Evolutionary conservation across 2,888 invertebrate genomes (phyloP).

Genomic region (Ormyrus pomaceus): DNA sequence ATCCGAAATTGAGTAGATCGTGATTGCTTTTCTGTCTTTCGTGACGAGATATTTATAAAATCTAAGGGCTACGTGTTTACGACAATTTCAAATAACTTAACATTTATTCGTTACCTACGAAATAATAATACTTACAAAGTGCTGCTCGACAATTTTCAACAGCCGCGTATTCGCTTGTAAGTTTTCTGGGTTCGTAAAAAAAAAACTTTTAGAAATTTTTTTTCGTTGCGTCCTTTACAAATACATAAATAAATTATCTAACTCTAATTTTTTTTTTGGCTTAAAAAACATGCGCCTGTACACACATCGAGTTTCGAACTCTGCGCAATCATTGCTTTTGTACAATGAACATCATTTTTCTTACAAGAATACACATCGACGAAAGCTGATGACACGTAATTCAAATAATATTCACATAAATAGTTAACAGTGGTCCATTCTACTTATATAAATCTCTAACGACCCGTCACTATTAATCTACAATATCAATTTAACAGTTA

Average conservation of each 20-base stretch:
- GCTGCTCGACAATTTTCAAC: conserved; percentile 23
- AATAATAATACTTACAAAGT: conserved; percentile 51
- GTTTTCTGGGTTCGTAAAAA: conserved; percentile 5
- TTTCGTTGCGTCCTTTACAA: conserved; percentile 22
- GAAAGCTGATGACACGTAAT: not conserved
- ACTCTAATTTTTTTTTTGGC: conserved; percentile 34
- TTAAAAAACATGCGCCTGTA: conserved; percentile 32
- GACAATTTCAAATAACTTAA: conserved; percentile 28
- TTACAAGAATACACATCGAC: conserved; percentile 11
- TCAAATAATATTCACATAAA: conserved; percentile 34
- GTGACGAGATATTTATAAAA: not conserved
- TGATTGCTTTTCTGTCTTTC: not conserved
- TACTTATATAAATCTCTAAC: conserved; percentile 2
- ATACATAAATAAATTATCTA: conserved; percentile 39
- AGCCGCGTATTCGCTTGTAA: conserved; percentile 24
- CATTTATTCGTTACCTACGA: conserved; percentile 17
- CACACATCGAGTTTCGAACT: conserved; percentile 26
- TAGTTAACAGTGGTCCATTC: conserved; percentile 24
- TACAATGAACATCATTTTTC: conserved; percentile 11
- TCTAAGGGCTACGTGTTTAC: conserved; percentile 14
- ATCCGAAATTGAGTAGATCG: conserved; percentile 22
- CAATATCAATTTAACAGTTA: not conserved
- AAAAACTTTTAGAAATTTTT: not conserved
- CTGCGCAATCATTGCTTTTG: conserved; percentile 1
- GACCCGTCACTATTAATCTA: not conserved